A percentile compares a stretch with the other conserved stretches of the same genome.
Evolutionary conservation across 2,113 vertebrate genomes (phyloP).

Genomic region (Callocephalon fimbriatum): DNA sequence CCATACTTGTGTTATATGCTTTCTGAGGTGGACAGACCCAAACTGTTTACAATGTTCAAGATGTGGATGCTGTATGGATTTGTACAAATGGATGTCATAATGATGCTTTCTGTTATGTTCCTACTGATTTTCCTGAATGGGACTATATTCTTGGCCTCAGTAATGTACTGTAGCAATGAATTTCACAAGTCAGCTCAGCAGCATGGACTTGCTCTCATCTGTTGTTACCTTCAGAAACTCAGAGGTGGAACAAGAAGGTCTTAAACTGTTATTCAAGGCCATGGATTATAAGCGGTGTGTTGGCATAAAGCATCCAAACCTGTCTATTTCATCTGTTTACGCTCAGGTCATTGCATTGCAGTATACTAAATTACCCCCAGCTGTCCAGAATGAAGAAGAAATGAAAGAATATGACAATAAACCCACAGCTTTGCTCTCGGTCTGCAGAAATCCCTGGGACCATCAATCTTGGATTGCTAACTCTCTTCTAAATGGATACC

Average conservation of each 20-base stretch:
- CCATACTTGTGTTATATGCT: neutral
- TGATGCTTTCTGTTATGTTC: neutral
- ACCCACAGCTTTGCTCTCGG: neutral
- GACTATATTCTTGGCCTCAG: neutral
- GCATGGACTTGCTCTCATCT: neutral
- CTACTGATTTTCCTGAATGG: neutral
- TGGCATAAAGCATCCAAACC: neutral
- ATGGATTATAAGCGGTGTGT: neutral
- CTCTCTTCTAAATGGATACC: neutral
- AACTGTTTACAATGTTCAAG: neutral
- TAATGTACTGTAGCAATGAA: neutral
- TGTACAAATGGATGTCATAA: neutral
- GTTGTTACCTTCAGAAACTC: neutral
- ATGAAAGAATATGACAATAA: neutral
- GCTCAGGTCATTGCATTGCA: neutral
- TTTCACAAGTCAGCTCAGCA: neutral
- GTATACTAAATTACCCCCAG: neutral
- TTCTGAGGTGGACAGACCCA: neutral
- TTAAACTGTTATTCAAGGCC: neutral
- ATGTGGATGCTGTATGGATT: neutral
- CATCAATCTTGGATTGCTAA: neutral
- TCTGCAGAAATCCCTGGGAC: neutral
- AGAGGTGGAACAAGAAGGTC: neutral
- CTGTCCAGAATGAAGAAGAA: neutral
- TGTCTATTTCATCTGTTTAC: neutral